Conservation (phyloP, 92 coral and sea anemone species). For the Paragorgia papillata region DNA sequence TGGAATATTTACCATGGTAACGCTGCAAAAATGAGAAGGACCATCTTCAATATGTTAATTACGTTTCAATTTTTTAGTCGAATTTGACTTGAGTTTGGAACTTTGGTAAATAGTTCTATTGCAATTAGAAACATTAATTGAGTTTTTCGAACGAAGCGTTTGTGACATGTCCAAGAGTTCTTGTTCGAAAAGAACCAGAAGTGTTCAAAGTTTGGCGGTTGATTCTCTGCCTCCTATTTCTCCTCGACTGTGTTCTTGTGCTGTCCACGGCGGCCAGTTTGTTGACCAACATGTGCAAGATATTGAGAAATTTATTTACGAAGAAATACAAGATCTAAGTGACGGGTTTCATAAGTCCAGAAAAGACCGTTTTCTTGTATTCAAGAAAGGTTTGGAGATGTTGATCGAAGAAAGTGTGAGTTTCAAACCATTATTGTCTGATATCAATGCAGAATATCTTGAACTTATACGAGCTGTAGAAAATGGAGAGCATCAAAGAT, state of each 20-base stretch:
- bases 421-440: slow-evolving; percentile 74
- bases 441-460: slow-evolving; percentile 84
- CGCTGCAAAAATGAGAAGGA: too few species aligned
- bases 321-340: slow-evolving; percentile 66
- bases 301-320: slow-evolving; percentile 68
- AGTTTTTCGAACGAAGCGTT: neutral
- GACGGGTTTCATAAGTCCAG: slow-evolving; percentile 62
- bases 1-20: too few species aligned
- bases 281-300: slow-evolving; percentile 49
- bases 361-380: slow-evolving; percentile 71
- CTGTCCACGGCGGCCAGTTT: slow-evolving; percentile 26
- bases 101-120: too few species aligned
- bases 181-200: neutral
- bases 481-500: slow-evolving; percentile 83
- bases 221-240: slow-evolving; percentile 34
- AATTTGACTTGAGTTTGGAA: too few species aligned
- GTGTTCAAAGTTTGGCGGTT: neutral
- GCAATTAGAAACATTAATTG: neutral
- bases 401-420: slow-evolving; percentile 77
- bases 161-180: neutral
- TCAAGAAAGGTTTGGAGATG: slow-evolving; percentile 87
- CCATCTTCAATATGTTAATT: too few species aligned
- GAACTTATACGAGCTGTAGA: slow-evolving; percentile 78
- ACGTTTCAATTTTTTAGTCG: too few species aligned
- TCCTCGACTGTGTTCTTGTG: slow-evolving; percentile 37